Evolutionary conservation across 2,113 vertebrate genomes (phyloP).

Genomic region (Seriola quinqueradiata): DNA sequence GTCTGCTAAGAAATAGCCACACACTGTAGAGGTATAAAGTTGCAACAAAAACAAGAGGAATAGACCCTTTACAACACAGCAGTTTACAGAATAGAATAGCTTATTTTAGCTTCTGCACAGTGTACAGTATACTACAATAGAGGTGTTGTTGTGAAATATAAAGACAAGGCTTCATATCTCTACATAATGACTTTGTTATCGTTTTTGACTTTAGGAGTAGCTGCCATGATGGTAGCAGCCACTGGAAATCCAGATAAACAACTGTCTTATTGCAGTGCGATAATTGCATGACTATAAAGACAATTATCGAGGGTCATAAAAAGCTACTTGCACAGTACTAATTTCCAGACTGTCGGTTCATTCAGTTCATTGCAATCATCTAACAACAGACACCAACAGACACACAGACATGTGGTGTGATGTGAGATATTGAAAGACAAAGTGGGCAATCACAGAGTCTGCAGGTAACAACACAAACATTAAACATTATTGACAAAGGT

Average conservation of each 20-base stretch:
- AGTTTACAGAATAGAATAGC: not conserved
- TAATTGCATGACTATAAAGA: slow-evolving; percentile 15
- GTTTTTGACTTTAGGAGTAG: not conserved
- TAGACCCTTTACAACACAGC: not conserved
- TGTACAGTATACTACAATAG: not conserved
- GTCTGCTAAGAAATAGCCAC: not conserved
- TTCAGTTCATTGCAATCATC: not conserved
- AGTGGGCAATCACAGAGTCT: not conserved
- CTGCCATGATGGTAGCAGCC: not conserved
- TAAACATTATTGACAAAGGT: not conserved
- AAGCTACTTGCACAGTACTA: not conserved
- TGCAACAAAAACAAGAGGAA: not conserved
- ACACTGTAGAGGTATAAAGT: not conserved
- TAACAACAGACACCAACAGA: not conserved
- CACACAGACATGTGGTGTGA: not conserved
- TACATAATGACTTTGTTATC: not conserved
- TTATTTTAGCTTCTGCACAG: not conserved
- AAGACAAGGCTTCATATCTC: not conserved
- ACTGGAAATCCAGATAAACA: slow-evolving; percentile 3
- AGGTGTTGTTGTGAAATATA: slow-evolving; percentile 1
- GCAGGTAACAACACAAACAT: not conserved
- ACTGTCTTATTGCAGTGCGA: slow-evolving; percentile 8
- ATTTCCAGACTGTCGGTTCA: slow-evolving; percentile 6
- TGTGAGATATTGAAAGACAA: not conserved
- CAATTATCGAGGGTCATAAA: slow-evolving; percentile 27